Conservation (phyloP, 53 echinoderm and acorn worm genomes). For the Luidia sarsii region DNA sequence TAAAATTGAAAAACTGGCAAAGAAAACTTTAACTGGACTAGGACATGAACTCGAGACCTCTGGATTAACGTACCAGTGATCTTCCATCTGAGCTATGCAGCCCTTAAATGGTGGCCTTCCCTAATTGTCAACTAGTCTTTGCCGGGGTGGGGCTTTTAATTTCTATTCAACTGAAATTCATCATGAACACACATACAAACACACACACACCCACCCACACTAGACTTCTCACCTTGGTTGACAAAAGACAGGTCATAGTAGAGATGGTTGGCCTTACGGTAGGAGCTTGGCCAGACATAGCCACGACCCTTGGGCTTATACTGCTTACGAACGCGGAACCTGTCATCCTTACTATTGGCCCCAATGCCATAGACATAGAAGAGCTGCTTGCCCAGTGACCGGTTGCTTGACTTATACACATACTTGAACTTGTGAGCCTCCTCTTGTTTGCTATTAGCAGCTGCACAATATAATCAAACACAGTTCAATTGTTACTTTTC, state of each 20-base stretch:
- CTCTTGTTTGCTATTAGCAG: constrained; percentile 67
- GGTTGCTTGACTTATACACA: constrained; percentile 75
- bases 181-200: no score
- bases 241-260: constrained; percentile 85
- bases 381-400: constrained; percentile 77
- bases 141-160: no score
- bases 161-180: no score
- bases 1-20: no score
- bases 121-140: no score
- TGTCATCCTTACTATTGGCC: constrained; percentile 75
- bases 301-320: constrained; percentile 96
- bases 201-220: not conserved
- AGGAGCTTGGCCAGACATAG: constrained; percentile 97
- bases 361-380: constrained; percentile 96
- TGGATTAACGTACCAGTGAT: no score
- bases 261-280: constrained; percentile 87
- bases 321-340: constrained; percentile 67
- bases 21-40: no score
- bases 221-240: constrained; percentile 65
- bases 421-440: constrained; percentile 84
- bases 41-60: no score
- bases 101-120: no score
- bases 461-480: no score
- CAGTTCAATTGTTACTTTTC: no score
- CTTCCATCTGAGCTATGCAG: no score